Conservation (phyloP, 1,140 invertebrate genomes). For the Drosophila triauraria region DNA sequence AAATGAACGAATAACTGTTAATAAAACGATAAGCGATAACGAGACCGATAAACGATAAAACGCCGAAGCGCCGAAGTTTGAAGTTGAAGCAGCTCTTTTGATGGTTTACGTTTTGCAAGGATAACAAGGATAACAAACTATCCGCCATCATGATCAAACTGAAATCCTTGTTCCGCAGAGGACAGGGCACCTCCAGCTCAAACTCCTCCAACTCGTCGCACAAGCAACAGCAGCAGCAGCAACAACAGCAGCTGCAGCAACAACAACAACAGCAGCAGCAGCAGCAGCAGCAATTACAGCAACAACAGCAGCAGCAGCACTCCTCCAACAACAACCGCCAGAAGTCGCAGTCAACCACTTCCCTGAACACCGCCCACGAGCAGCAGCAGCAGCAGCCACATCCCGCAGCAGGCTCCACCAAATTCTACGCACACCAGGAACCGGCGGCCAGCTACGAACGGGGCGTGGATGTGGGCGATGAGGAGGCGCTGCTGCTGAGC, state of each 20-base stretch:
- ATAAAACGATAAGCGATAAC: conserved; percentile 23
- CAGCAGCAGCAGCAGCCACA: conserved; percentile 51
- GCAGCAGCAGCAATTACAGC: conserved; percentile 57
- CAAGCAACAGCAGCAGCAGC: conserved; percentile 41
- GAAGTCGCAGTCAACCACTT: conserved; percentile 80
- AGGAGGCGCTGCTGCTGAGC: conserved; percentile 69
- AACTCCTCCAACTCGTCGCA: conserved; percentile 73
- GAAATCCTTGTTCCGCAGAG: conserved; percentile 92
- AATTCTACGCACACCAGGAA: conserved; percentile 73
- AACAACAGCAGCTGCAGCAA: background rate
- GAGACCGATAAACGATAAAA: conserved; percentile 22
- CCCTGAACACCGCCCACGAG: conserved; percentile 77
- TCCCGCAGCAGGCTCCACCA: conserved; percentile 54
- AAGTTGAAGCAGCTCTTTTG: conserved; percentile 39
- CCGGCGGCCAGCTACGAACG: conserved; percentile 68
- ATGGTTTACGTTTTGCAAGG: conserved; percentile 67
- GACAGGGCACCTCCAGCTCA: conserved; percentile 86
- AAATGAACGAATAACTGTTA: conserved; percentile 32
- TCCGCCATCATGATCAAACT: conserved; percentile 90
- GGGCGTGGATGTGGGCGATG: conserved; percentile 80
- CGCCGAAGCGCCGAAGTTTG: background rate
- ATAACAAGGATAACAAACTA: conserved; percentile 10
- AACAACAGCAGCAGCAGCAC: conserved; percentile 59
- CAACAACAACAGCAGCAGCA: background rate
- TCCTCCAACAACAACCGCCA: conserved; percentile 77